phyloP scores from a whole-genome alignment of 2,113 vertebrate species.

The Castor canadensis region DNA sequence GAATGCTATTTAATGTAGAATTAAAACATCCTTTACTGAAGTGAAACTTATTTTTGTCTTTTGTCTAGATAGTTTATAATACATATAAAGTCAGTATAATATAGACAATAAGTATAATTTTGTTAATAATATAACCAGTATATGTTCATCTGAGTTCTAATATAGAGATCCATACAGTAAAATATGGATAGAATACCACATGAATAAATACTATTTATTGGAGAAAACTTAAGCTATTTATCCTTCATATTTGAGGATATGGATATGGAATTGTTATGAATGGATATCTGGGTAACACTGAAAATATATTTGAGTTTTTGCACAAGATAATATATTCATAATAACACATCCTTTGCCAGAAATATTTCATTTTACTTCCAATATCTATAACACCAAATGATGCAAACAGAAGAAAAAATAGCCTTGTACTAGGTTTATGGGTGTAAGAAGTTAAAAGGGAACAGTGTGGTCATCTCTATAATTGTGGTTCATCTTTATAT shows the following conservation, averaged over 20 bases:
- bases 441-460: neutral
- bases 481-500: neutral
- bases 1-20: neutral
- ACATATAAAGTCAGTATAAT: neutral
- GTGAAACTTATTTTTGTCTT: neutral
- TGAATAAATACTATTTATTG: neutral
- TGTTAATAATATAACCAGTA: neutral
- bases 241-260: neutral
- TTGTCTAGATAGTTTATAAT: neutral
- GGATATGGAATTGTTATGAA: too few relatives aligned
- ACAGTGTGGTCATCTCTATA: neutral
- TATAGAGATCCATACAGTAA: neutral
- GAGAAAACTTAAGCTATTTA: neutral
- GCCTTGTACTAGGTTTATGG: neutral
- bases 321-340: neutral
- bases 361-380: neutral
- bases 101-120: neutral
- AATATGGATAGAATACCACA: neutral
- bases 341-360: neutral
- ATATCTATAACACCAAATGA: neutral
- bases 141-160: neutral
- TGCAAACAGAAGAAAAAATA: neutral
- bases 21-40: neutral
- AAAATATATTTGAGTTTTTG: neutral
- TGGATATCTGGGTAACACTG: neutral